These are phyloP conservation scores for Acanthococcus lagerstroemiae DNA, from an alignment of 2,888 invertebrate genomes.

Conservation along the genomic window DNA sequence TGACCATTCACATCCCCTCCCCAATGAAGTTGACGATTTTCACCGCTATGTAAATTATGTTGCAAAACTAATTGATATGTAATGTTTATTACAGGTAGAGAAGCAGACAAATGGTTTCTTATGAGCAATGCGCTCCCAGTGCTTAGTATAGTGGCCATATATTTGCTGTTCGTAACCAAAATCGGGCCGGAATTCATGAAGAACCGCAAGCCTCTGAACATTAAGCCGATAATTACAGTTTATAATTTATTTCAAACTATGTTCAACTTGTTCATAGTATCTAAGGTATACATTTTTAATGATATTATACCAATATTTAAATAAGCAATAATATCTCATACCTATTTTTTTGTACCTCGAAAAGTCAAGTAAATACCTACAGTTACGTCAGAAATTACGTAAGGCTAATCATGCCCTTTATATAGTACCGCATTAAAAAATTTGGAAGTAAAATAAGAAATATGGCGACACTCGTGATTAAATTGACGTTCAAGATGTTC, in stretches of 20 bases:
- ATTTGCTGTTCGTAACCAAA: conserved; percentile 58
- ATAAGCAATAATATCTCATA: too few species aligned
- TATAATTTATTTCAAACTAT: conserved; percentile 85
- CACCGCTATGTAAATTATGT: too few species aligned
- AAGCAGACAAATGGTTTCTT: conserved; percentile 56
- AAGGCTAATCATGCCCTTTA: too few species aligned
- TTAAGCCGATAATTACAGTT: conserved; percentile 41
- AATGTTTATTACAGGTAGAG: conserved; percentile 47
- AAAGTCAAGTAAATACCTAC: too few species aligned
- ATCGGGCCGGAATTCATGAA: conserved; percentile 59
- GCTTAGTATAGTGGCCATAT: conserved; percentile 48
- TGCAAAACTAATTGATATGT: background rate
- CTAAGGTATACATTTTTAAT: conserved; percentile 21
- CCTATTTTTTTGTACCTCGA: too few species aligned
- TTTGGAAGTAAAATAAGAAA: too few species aligned
- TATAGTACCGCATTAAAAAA: too few species aligned
- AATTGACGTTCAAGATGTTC: too few species aligned
- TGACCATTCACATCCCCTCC: too few species aligned
- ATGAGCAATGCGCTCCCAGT: conserved; percentile 56
- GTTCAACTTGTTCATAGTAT: conserved; percentile 64
- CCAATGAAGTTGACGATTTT: too few species aligned
- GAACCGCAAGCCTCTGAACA: conserved; percentile 45
- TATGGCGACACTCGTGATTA: too few species aligned
- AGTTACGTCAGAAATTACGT: too few species aligned
- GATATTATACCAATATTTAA: background rate